A percentile compares a stretch with the other conserved stretches of the same genome.
phyloP scores from a whole-genome alignment of 2,888 invertebrate genomes.

The Tenthredo distinguenda region DNA sequence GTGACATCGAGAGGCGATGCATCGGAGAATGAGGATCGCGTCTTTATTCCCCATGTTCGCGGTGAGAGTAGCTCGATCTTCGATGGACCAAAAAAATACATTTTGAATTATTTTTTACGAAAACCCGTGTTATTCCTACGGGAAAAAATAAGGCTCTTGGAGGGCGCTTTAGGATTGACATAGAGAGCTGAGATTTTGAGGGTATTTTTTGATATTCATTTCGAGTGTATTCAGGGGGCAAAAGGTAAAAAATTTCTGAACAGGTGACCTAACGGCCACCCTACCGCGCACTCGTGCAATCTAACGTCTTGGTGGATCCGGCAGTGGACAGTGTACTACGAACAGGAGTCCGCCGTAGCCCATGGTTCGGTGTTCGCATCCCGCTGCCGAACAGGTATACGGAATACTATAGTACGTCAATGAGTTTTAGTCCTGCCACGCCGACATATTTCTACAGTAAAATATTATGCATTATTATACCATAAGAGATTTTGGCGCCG shows the following conservation, averaged over 20 bases:
- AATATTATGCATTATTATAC: background rate
- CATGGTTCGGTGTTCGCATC: background rate
- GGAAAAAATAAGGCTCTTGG: too few relatives aligned
- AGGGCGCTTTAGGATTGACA: too few relatives aligned
- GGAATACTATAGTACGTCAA: background rate
- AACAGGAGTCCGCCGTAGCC: background rate
- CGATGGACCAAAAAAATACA: conserved; percentile 9
- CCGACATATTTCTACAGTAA: background rate
- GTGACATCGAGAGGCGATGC: background rate
- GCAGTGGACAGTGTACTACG: background rate
- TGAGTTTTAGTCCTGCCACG: background rate
- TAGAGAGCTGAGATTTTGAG: too few relatives aligned
- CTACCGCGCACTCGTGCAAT: too few relatives aligned
- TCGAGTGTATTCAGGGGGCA: too few relatives aligned
- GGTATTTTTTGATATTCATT: too few relatives aligned
- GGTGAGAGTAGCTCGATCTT: background rate
- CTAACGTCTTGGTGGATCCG: too few relatives aligned
- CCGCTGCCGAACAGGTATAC: background rate
- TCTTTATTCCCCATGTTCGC: background rate
- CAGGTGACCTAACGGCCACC: too few relatives aligned
- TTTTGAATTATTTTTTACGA: too few relatives aligned
- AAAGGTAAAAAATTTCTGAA: too few relatives aligned
- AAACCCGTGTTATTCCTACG: too few relatives aligned
- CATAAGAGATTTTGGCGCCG: background rate
- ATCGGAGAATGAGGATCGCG: background rate